Percentiles rank a stretch among this genome's conserved stretches.
phyloP scores from a whole-genome alignment of 2,113 vertebrate species.

The Tetrao urogallus region DNA sequence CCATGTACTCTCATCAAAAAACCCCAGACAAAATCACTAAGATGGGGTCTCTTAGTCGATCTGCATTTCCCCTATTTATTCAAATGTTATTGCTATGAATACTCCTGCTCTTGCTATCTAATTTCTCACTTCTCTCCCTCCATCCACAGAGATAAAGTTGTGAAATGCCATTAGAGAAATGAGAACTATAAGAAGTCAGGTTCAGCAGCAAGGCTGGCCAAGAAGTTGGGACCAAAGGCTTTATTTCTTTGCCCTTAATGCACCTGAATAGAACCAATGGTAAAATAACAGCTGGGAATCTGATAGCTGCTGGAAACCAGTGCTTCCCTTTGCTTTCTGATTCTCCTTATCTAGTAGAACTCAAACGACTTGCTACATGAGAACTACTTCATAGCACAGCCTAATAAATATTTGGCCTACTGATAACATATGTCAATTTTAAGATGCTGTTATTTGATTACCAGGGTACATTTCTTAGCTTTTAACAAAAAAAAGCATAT shows the following conservation, averaged over 20 bases:
- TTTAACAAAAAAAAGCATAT: background rate
- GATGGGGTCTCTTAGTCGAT: background rate
- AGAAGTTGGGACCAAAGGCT: background rate
- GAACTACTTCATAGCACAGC: background rate
- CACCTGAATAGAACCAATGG: background rate
- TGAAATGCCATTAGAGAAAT: background rate
- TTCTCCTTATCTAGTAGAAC: background rate
- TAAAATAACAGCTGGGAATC: background rate
- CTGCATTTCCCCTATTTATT: background rate
- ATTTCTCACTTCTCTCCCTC: background rate
- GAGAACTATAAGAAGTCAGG: background rate
- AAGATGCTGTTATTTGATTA: background rate
- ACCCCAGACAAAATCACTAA: background rate
- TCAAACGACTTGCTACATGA: background rate
- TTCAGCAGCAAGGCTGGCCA: background rate
- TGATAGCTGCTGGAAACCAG: background rate
- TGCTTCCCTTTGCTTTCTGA: accelerated
- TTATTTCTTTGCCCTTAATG: background rate
- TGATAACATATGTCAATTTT: background rate
- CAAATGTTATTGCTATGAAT: background rate
- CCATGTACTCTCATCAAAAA: background rate
- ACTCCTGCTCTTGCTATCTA: background rate
- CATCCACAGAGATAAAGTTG: background rate
- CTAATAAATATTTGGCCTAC: background rate
- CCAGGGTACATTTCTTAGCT: background rate